Evolutionary conservation across 37 sponge, comb jelly and placozoan species (phyloP).

Genomic region (Haliclona indistincta): DNA sequence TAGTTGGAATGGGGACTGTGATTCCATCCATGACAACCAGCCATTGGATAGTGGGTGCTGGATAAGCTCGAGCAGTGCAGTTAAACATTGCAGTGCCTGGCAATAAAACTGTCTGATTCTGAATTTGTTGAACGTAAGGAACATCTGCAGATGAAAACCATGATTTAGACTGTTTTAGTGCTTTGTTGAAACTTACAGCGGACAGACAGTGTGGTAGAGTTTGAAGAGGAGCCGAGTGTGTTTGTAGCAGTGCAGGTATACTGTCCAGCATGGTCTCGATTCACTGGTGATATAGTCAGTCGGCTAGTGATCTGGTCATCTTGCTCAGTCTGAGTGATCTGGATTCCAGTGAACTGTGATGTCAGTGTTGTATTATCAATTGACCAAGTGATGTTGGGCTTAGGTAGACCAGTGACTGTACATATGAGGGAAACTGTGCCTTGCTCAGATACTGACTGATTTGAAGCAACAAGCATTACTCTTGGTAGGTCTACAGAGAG

Average conservation of each 20-base stretch:
- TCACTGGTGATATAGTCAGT: slow-evolving; percentile 18
- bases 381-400: slow-evolving; percentile 5
- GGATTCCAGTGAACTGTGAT: too few relatives aligned
- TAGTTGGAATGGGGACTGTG: too few relatives aligned
- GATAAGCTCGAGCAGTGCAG: slow-evolving; percentile 39
- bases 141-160: background rate
- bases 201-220: background rate
- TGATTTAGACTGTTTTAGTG: background rate
- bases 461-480: too few relatives aligned
- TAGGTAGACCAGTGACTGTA: background rate
- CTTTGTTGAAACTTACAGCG: background rate
- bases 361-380: slow-evolving; percentile 11
- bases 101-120: background rate
- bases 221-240: background rate
- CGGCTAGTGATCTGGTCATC: background rate
- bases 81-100: slow-evolving; percentile 1
- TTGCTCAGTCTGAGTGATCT: too few relatives aligned
- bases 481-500: too few relatives aligned
- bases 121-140: background rate
- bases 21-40: too few relatives aligned
- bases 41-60: slow-evolving; percentile 37
- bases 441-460: slow-evolving; percentile 18
- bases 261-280: slow-evolving; percentile 6
- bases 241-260: slow-evolving; percentile 33
- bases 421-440: slow-evolving; percentile 1